Conservation (phyloP, 2,113 vertebrate species). For the Myodes glareolus region DNA sequence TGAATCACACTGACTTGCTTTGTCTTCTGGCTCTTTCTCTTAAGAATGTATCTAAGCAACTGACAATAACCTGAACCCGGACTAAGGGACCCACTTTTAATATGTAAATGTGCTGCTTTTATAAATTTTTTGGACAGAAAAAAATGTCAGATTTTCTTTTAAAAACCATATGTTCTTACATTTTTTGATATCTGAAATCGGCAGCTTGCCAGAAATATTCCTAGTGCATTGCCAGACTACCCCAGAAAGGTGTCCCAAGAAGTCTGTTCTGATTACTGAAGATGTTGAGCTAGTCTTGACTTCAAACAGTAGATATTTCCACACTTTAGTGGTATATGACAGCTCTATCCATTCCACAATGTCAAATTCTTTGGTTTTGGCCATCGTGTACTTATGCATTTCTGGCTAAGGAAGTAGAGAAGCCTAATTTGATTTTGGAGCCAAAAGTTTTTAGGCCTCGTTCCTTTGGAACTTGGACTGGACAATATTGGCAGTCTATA, state of each 20-base stretch:
- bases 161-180: conserved; percentile 69
- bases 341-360: conserved; percentile 81
- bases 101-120: conserved; percentile 67
- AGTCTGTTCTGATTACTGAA: conserved; percentile 74
- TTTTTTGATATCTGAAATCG: conserved; percentile 71
- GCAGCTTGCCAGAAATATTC: conserved; percentile 58
- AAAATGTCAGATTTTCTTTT: conserved; percentile 65
- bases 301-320: conserved; percentile 74
- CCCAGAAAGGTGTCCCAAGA: conserved; percentile 72
- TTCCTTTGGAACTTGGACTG: conserved; percentile 84
- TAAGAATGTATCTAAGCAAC: conserved; percentile 57
- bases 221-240: conserved; percentile 60
- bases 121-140: conserved; percentile 63
- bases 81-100: conserved; percentile 57
- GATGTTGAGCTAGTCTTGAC: conserved; percentile 66
- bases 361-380: conserved; percentile 82
- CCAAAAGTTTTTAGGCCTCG: conserved; percentile 85
- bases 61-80: conserved; percentile 47
- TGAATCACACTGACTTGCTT: conserved; percentile 40
- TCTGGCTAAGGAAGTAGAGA: conserved; percentile 80
- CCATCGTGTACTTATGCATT: conserved; percentile 75
- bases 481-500: conserved; percentile 80
- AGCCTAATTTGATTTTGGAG: conserved; percentile 83
- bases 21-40: conserved; percentile 73
- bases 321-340: conserved; percentile 79